Percentiles rank a stretch among this genome's conserved stretches.
These are phyloP conservation scores for Neopipo cinnamomea DNA, from an alignment of 2,113 vertebrate species.

Conservation along the genomic window DNA sequence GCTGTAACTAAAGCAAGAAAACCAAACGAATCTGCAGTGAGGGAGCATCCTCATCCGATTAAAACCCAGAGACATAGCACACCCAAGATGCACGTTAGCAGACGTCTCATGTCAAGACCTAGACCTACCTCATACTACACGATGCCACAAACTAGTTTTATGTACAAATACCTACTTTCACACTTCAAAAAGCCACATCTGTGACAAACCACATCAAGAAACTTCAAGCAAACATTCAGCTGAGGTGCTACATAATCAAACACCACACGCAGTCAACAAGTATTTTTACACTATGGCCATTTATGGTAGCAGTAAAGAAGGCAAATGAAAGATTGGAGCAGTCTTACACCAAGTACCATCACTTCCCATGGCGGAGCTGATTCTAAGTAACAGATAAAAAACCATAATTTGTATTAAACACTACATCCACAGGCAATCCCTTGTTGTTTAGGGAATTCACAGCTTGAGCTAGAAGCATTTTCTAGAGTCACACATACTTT, in stretches of 20 bases:
- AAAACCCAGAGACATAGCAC: not conserved
- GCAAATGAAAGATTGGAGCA: not conserved
- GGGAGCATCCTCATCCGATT: not conserved
- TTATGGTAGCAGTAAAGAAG: constrained; percentile 25
- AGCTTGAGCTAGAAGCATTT: not conserved
- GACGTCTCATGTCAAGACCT: not conserved
- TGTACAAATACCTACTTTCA: constrained; percentile 23
- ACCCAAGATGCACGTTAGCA: not conserved
- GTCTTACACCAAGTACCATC: not conserved
- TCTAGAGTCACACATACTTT: not conserved
- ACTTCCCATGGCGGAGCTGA: not conserved
- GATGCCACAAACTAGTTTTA: constrained; percentile 20
- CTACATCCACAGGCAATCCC: not conserved
- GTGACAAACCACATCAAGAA: constrained; percentile 67
- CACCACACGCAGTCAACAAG: not conserved
- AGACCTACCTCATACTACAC: not conserved
- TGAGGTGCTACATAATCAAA: constrained; percentile 3
- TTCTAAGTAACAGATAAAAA: not conserved
- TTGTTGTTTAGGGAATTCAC: not conserved
- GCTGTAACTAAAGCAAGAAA: not conserved
- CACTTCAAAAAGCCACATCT: constrained; percentile 68
- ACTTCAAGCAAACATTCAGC: constrained; percentile 57
- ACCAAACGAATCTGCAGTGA: not conserved
- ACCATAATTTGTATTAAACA: not conserved
- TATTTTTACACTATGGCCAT: constrained; percentile 9